Evolutionary conservation across 2,888 invertebrate genomes (phyloP).

Genomic region (Metacarcinus magister): DNA sequence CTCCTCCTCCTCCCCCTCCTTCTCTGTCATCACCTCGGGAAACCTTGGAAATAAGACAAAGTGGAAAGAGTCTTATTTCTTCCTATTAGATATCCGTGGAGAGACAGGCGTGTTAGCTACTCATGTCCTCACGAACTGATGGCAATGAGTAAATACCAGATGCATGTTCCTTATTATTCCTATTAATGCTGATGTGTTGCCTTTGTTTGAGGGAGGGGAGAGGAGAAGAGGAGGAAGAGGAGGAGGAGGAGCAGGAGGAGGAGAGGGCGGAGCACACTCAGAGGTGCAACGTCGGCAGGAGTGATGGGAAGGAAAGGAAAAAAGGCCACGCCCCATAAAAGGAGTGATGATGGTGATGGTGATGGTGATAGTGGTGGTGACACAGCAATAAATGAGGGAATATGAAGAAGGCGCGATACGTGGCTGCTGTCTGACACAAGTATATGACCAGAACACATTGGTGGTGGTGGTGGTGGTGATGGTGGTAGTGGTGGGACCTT

Average conservation of each 20-base stretch:
- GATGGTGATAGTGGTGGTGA: slow-evolving; percentile 33
- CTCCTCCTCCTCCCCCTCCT: background rate
- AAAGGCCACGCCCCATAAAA: background rate
- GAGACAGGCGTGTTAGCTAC: background rate
- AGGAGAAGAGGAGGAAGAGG: background rate
- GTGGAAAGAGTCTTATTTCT: background rate
- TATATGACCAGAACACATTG: background rate
- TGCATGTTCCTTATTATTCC: too few relatives aligned
- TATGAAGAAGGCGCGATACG: background rate
- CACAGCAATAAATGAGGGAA: background rate
- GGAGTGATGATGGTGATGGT: slow-evolving; percentile 18
- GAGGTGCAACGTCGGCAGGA: slow-evolving; percentile 1
- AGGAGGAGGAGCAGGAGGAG: too few relatives aligned
- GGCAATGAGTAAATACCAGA: too few relatives aligned
- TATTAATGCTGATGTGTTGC: background rate
- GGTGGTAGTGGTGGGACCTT: background rate
- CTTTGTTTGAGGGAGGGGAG: background rate
- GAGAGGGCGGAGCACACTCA: background rate
- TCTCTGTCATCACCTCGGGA: background rate
- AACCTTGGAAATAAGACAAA: background rate
- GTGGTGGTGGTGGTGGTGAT: background rate
- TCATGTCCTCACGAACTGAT: background rate
- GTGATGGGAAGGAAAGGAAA: background rate
- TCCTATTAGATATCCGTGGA: background rate
- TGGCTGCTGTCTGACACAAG: slow-evolving; percentile 6